phyloP scores from a whole-genome alignment of 2,797 vertebrate genomes.

The Phoxinus dragarum region DNA sequence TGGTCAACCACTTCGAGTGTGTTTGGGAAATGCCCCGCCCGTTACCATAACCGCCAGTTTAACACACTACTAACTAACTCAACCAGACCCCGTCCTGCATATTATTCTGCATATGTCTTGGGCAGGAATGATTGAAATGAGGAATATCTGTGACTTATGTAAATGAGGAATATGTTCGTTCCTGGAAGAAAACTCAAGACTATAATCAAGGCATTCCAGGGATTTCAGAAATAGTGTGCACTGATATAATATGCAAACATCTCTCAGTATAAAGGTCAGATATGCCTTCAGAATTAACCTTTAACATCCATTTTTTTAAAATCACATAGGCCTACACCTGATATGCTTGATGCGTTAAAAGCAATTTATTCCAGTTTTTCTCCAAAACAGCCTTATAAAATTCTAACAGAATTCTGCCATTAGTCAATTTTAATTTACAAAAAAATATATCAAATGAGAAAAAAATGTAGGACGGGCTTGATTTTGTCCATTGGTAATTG shows the following conservation, averaged over 20 bases:
- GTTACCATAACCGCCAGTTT: too few species aligned
- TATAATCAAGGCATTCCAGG: not conserved
- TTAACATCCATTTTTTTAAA: not conserved
- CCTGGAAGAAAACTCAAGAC: not conserved
- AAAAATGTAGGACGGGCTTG: not conserved
- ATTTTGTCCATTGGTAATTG: not conserved
- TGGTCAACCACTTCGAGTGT: too few species aligned
- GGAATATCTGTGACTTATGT: not conserved
- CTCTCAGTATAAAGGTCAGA: not conserved
- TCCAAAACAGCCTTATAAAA: not conserved
- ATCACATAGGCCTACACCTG: not conserved
- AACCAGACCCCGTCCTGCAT: not conserved
- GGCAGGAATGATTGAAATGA: too few species aligned
- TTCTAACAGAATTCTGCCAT: not conserved
- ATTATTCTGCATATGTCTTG: too few species aligned
- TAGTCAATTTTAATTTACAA: not conserved
- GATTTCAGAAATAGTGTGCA: not conserved
- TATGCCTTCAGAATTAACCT: not conserved
- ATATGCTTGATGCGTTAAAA: not conserved
- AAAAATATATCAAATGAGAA: not conserved
- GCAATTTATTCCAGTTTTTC: not conserved
- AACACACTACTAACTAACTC: not conserved
- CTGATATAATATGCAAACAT: not conserved
- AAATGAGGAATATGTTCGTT: not conserved
- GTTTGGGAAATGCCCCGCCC: not conserved